Evolutionary conservation across 30 jellyfish, hydroid and myxozoan species (phyloP), one percentile per base, ranked within the genome.

Genomic region (Hydra vulgaris): DNA sequence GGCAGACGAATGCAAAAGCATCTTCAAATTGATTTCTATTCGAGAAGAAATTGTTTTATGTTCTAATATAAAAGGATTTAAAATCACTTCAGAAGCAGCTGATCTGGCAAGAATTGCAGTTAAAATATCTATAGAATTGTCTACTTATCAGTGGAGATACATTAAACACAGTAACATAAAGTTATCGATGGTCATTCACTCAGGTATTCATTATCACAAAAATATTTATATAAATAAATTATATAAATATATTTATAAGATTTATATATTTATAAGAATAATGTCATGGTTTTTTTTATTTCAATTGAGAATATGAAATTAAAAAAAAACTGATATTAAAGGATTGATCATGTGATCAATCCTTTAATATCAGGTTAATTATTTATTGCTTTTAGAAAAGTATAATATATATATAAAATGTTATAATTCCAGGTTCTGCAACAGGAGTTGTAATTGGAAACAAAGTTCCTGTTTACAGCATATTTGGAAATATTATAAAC

Each of bases 11-110:
- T 40, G 25, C 26, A 18, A 70, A 18, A 80, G 70, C 27, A 53
- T 80, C 18, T 80, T 21, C 25, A 67, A 70, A 26, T 24, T 70
- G 12, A 21, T 66, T 21, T 23, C 81, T 12, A 66, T 23, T 15
- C 83, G 87, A 8, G 87, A 80, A 7, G 83, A 70, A 70, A 18
- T 40, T 1, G 70, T 80, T 15, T 80, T 61, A 8, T 80, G 87
- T 69, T 68, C 84, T 21, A 70, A 26, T 70, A 70, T 80, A 15
- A 84, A 72, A 66, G 83, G 87, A 7, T 80, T 23, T 53, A 56
- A 67, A 66, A 52, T 18, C 1, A 70, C 17, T 16, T 56, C 87
- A 23, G 27, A 74, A 66, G 23, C 87, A 0, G 73, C 70, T 0
- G 84, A 66, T 18, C 25, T 80, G 71, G 81, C 83, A 21, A 23